Base-by-base conservation (phyloP, 2,797 vertebrate species). In the Tokudaia muenninki region DNA sequence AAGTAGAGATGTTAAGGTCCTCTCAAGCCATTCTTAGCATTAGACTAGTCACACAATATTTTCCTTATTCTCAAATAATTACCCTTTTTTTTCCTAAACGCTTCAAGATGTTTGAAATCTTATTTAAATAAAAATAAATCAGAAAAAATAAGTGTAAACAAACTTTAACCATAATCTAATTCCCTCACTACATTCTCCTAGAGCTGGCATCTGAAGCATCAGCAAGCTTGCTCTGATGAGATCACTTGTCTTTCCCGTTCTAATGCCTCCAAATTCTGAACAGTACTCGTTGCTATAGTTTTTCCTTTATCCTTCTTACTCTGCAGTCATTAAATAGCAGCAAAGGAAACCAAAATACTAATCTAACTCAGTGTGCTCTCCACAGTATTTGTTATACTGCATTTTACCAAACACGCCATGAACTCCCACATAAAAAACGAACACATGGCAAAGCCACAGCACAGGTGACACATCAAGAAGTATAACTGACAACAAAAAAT, bases 281-380 rank as follows among this genome's bases (percentile, higher is more conserved):
- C 90, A 3, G 41, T 26, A 22, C 74, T 97, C 37, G 17, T 44
- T 93, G 47, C 77, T 83, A 34, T 0, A 55, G 72, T 50, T 26
- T 88, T 74, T 89, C 57, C 65, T 94, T 96, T 77, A 94, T 93
- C 77, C 74, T 92, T 83, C 94, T 95, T 92, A 74, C 86, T 37
- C 47, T 96, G 84, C 52, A 80, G 57, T 97, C 90, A 96, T 95
- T 97, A 96, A 97, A 90, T 21, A 47, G 90, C 93, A 96, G 80
- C 0, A 55, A 50, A 96, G 67, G 12, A 92, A 93, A 96, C 61
- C 86, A 37, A 87, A 95, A 65, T 2, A 91, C 19, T 93, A 96
- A 96, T 87, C 94, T 83, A 94, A 92, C 61, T 44, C 91, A 79
- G 91, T 83, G 47, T 90, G 63, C 70, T 86, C 74, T 34, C 63